These are phyloP conservation scores for Nothocercus nigrocapillus DNA, from an alignment of 2,113 vertebrate genomes.

Conservation along the genomic window DNA sequence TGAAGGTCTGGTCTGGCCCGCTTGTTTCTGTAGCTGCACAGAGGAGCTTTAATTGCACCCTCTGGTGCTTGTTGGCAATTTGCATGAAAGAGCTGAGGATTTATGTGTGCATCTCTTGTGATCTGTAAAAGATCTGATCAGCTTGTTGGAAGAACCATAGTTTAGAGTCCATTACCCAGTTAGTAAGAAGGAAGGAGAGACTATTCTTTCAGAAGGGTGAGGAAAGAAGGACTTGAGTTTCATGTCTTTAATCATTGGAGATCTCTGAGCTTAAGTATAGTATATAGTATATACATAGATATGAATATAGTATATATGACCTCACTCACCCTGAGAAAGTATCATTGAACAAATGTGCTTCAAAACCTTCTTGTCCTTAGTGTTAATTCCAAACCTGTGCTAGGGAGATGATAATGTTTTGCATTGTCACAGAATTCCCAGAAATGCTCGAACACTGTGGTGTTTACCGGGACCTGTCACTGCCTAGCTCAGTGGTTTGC, in stretches of 20 bases:
- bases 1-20: background rate
- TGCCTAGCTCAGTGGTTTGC: background rate
- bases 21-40: background rate
- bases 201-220: background rate
- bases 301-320: no score
- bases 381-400: background rate
- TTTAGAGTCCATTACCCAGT: background rate
- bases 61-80: background rate
- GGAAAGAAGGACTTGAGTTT: constrained; percentile 36
- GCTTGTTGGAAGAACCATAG: background rate
- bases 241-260: background rate
- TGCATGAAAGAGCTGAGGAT: background rate
- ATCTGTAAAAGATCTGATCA: background rate
- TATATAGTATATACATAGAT: no score
- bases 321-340: background rate
- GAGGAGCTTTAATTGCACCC: constrained; percentile 16
- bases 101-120: background rate
- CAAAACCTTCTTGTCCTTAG: background rate
- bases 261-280: background rate
- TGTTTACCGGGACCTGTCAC: background rate
- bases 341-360: background rate
- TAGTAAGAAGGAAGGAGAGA: background rate
- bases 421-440: background rate
- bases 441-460: background rate
- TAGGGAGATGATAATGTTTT: background rate